Evolutionary conservation across 2,888 invertebrate genomes (phyloP), one percentile per base, ranked within the genome.

Genomic region (Tetropium fuscum): DNA sequence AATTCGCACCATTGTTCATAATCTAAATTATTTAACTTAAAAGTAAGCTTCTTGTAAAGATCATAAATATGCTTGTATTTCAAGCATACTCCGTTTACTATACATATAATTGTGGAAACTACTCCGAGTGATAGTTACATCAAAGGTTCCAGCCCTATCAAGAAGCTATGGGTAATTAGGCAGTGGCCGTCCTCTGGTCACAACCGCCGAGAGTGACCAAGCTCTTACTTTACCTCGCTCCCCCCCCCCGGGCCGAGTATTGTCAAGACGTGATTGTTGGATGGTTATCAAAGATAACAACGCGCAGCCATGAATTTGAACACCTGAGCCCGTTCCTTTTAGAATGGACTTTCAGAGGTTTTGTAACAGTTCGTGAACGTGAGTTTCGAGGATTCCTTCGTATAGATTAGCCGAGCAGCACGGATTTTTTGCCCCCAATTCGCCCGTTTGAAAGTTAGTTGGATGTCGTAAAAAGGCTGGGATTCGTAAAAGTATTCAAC

Each of bases 241-340:
- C 20, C 34, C 34, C 34, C 48, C 36, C 22, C 20, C 34, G 30
- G 47, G 54, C 55, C 55, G 53, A 58, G 60, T 60, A 65, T 60
- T 64, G 64, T 64, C 64, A 59, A 55, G 62, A 65, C 65, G 65
- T 65, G 65, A 65, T 65, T 62, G 53, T 65, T 44, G 58, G 62
- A 58, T 62, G 60, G 60, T 60, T 65, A 65, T 62, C 65, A 57
- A 53, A 62, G 62, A 65, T 65, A 64, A 66, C 64, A 58, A n/a
- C n/a, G n/a, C n/a, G n/a, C 57, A 44, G 51, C 58, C 59, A 60
- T 54, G 63, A 59, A 61, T 61, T 60, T 43, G 63, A 61, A 61
- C 66, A 63, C 63, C 65, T 63, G 65, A 65, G 62, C 56, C 47
- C 53, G 64, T 59, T 61, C 61, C 57, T 64, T 59, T 61, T 64